Evolutionary conservation across 64 coral and sea anemone genomes (phyloP).

Genomic region (Platygyra sinensis): DNA sequence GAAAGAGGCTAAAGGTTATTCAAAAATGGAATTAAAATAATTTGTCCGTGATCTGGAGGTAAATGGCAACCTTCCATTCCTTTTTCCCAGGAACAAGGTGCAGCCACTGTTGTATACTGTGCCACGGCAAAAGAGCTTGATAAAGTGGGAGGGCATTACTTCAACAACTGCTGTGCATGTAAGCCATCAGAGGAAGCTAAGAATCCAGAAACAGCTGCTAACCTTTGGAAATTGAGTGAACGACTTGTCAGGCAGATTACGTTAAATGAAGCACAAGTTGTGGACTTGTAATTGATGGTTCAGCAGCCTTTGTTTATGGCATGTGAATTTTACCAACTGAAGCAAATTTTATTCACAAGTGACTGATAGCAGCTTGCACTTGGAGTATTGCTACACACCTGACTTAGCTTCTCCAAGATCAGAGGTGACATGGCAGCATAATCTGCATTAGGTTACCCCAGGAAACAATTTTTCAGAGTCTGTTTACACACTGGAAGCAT

Average conservation of each 20-base stretch:
- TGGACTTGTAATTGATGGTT: not conserved
- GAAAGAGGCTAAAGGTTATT: too few relatives aligned
- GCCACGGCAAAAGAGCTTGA: constrained; percentile 62
- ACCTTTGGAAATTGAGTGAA: constrained; percentile 66
- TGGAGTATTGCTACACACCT: too few relatives aligned
- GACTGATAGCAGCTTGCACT: too few relatives aligned
- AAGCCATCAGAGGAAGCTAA: constrained; percentile 71
- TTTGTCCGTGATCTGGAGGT: too few relatives aligned
- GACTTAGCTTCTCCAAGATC: too few relatives aligned
- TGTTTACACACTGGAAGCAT: too few relatives aligned
- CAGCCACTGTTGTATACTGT: constrained; percentile 76
- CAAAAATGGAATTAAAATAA: too few relatives aligned
- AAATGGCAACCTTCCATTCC: not conserved
- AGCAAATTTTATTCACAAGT: too few relatives aligned
- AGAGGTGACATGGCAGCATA: too few relatives aligned
- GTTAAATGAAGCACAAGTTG: constrained; percentile 1
- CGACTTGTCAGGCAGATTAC: constrained; percentile 41
- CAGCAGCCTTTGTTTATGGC: not conserved
- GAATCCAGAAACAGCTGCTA: constrained; percentile 47
- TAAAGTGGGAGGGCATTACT: constrained; percentile 73
- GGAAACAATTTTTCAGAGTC: too few relatives aligned
- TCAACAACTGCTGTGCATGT: constrained; percentile 61
- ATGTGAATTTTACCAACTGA: too few relatives aligned
- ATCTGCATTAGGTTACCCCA: too few relatives aligned
- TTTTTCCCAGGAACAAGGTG: constrained; percentile 66